phyloP scores from a whole-genome alignment of 2,888 invertebrate genomes.

The Thymelicus sylvestris region DNA sequence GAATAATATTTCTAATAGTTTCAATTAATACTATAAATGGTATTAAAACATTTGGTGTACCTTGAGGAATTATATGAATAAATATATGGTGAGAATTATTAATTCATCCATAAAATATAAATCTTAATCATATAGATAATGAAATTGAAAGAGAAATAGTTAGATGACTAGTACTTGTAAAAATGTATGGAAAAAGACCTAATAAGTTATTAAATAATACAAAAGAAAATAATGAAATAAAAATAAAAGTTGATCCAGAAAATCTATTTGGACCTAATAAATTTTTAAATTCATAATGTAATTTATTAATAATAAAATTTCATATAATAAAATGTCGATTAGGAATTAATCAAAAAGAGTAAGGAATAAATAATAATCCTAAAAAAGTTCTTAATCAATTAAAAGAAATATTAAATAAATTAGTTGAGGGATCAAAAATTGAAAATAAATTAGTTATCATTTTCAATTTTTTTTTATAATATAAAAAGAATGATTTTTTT shows the following conservation, averaged over 20 bases:
- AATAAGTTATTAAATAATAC: conserved; percentile 88
- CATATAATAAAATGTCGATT: conserved; percentile 79
- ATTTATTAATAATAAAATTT: conserved; percentile 72
- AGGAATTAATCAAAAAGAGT: conserved; percentile 81
- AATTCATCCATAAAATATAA: conserved; percentile 87
- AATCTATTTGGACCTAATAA: conserved; percentile 72
- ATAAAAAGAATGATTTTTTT: conserved; percentile 31
- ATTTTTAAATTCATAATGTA: conserved; percentile 86
- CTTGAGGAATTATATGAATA: conserved; percentile 88
- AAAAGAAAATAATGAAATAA: conserved; percentile 84
- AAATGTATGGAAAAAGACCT: conserved; percentile 89
- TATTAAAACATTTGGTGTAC: conserved; percentile 86
- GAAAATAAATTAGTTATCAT: conserved; percentile 89
- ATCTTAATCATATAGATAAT: conserved; percentile 86
- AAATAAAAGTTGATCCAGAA: conserved; percentile 82
- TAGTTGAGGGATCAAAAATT: conserved; percentile 87
- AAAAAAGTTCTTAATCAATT: conserved; percentile 86
- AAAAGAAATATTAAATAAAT: conserved; percentile 76
- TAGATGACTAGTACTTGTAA: conserved; percentile 88
- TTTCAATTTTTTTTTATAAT: conserved; percentile 65
- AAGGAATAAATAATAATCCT: conserved; percentile 79
- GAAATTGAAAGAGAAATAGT: conserved; percentile 84
- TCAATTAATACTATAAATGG: conserved; percentile 91
- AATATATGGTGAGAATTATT: conserved; percentile 87
- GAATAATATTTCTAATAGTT: conserved; percentile 89